Evolutionary conservation across 2,113 vertebrate species (phyloP).

Genomic region (Brachyistius frenatus): DNA sequence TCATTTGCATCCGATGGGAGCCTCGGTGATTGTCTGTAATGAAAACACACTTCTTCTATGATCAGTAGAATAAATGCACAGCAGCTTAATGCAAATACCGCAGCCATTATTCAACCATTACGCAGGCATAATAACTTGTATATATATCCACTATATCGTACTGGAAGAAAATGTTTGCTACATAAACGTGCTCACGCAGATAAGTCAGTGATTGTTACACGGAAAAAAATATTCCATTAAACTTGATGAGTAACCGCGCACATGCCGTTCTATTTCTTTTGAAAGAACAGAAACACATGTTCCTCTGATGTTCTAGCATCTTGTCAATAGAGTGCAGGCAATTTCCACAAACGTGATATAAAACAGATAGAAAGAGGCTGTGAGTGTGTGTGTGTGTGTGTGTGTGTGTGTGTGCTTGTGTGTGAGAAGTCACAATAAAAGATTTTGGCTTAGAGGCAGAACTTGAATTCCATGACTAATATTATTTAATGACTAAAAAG

Average conservation of each 20-base stretch:
- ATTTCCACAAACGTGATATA: constrained; percentile 4
- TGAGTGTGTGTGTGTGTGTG: constrained; percentile 9
- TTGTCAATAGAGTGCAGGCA: neutral
- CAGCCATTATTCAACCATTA: constrained; percentile 47
- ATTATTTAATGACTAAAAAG: constrained; percentile 72
- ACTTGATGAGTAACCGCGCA: neutral
- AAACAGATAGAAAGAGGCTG: constrained; percentile 3
- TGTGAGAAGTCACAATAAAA: constrained; percentile 28
- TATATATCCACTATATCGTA: neutral
- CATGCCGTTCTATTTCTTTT: neutral
- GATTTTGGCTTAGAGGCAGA: constrained; percentile 65
- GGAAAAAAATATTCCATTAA: neutral
- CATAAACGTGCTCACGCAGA: neutral
- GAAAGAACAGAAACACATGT: too few relatives aligned
- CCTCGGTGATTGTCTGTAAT: constrained; percentile 61
- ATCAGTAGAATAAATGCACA: constrained; percentile 63
- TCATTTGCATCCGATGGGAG: constrained; percentile 66
- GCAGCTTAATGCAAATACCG: constrained; percentile 63
- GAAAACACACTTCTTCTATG: constrained; percentile 67
- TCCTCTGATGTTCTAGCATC: neutral
- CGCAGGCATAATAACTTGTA: neutral
- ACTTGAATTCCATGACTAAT: constrained; percentile 76
- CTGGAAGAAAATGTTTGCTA: neutral
- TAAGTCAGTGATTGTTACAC: neutral
- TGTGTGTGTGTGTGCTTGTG: neutral